These are phyloP conservation scores for Masticophis lateralis DNA, from an alignment of 2,797 vertebrate species.

Conservation along the genomic window DNA sequence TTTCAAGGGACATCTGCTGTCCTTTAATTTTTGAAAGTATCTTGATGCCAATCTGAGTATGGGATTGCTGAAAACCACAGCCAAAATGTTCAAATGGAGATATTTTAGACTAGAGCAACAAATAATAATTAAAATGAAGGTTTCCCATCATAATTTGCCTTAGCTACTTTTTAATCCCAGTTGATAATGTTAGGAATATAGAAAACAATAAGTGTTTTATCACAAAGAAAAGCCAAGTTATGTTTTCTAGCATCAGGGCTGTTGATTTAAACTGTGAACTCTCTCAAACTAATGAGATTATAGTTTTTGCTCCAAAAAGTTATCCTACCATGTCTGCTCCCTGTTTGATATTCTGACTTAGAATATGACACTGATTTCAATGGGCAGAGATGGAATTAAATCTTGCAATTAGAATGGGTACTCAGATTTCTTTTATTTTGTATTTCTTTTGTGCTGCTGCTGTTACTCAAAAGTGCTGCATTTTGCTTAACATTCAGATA, in stretches of 20 bases:
- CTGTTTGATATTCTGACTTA: neutral
- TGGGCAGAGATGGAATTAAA: neutral
- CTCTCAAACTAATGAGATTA: constrained; percentile 24
- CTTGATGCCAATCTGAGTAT: neutral
- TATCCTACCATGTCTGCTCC: neutral
- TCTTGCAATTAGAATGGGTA: constrained; percentile 5
- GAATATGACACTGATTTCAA: neutral
- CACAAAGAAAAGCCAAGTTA: constrained; percentile 36
- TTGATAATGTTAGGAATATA: constrained; percentile 23
- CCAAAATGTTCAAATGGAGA: constrained; percentile 30
- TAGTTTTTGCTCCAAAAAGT: constrained; percentile 28
- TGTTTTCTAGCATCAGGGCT: constrained; percentile 43
- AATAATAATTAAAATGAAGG: constrained; percentile 52
- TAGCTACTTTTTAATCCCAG: constrained; percentile 19
- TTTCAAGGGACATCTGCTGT: neutral
- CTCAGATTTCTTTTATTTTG: neutral
- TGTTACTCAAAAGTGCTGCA: neutral
- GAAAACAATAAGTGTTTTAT: constrained; percentile 53
- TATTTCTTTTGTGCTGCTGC: neutral
- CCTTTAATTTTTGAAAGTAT: constrained; percentile 17
- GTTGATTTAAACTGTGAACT: constrained; percentile 28
- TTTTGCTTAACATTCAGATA: neutral
- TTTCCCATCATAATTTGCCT: constrained; percentile 45
- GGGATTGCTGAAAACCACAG: constrained; percentile 21
- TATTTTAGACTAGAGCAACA: constrained; percentile 31